Percentiles rank a stretch among this genome's conserved stretches.
Evolutionary conservation across 2,797 vertebrate species (phyloP).

Genomic region (Hoplostethus mediterraneus): DNA sequence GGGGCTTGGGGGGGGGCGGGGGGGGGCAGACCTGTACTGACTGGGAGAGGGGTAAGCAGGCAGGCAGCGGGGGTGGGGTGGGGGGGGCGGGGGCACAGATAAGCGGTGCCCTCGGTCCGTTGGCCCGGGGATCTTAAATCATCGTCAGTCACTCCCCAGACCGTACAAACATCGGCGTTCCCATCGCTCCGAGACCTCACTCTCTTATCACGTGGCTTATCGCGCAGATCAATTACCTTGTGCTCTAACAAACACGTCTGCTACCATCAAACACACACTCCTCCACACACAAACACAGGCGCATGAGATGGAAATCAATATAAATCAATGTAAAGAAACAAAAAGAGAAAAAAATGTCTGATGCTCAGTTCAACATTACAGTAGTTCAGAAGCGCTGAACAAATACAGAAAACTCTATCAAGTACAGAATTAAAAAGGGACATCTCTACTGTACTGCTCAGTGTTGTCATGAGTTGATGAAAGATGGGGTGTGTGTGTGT

Average conservation of each 20-base stretch:
- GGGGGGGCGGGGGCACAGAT: slow-evolving; percentile 77
- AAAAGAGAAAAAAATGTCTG: slow-evolving; percentile 6
- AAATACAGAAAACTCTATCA: not conserved
- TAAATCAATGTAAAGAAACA: slow-evolving; percentile 29
- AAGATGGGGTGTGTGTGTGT: slow-evolving; percentile 1
- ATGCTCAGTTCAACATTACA: slow-evolving; percentile 15
- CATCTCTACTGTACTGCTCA: not conserved
- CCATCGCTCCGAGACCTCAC: slow-evolving; percentile 68
- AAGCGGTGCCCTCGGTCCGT: slow-evolving; percentile 85
- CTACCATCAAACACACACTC: slow-evolving; percentile 70
- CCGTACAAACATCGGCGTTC: slow-evolving; percentile 81
- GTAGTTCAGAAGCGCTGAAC: too few relatives aligned
- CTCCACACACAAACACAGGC: slow-evolving; percentile 62
- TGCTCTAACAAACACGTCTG: slow-evolving; percentile 71
- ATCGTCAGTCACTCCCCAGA: slow-evolving; percentile 76
- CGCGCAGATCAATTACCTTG: slow-evolving; percentile 72
- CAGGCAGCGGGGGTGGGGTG: slow-evolving; percentile 12
- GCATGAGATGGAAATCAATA: slow-evolving; percentile 39
- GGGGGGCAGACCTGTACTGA: slow-evolving; percentile 31
- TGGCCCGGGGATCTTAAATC: slow-evolving; percentile 87
- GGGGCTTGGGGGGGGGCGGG: not conserved
- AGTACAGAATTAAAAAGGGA: not conserved
- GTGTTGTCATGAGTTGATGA: not conserved
- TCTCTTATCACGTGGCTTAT: slow-evolving; percentile 72
- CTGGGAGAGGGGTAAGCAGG: slow-evolving; percentile 6